Conservation (phyloP, 1,140 invertebrate species). For the Brachionus asplanchnoidis region DNA sequence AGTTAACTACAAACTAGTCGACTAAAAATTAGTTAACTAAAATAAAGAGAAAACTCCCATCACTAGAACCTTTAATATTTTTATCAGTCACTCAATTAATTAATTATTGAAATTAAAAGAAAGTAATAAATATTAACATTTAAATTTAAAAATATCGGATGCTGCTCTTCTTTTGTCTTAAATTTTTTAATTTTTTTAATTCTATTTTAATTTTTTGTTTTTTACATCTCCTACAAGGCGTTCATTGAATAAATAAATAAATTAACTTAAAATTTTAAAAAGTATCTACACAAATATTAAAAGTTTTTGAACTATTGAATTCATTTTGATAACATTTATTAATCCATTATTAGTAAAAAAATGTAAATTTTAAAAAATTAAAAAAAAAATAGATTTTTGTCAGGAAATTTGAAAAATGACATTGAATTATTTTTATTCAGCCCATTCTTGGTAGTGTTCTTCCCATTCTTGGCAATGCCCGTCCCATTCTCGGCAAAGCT, state of each 20-base stretch:
- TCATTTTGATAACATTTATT: neutral
- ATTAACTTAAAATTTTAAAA: neutral
- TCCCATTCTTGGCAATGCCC: constrained; percentile 28
- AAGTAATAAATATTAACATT: no score
- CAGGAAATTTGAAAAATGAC: neutral
- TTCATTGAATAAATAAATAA: no score
- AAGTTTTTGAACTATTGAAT: neutral
- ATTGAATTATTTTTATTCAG: neutral
- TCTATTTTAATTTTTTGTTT: no score
- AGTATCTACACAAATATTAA: neutral
- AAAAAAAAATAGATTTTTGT: neutral
- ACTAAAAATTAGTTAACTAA: no score
- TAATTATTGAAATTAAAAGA: no score
- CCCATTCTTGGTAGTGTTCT: neutral
- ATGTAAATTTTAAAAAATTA: neutral
- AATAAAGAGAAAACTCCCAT: no score
- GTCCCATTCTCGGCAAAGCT: constrained; percentile 27
- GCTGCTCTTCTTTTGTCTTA: no score
- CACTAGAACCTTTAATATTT: constrained; percentile 19
- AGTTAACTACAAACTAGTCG: no score
- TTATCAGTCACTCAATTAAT: no score
- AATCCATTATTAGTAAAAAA: neutral
- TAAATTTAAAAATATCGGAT: no score
- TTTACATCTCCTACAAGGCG: no score
- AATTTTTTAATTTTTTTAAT: no score